Conservation (phyloP, 2,113 vertebrate genomes). For the Pyxicephalus adspersus region DNA sequence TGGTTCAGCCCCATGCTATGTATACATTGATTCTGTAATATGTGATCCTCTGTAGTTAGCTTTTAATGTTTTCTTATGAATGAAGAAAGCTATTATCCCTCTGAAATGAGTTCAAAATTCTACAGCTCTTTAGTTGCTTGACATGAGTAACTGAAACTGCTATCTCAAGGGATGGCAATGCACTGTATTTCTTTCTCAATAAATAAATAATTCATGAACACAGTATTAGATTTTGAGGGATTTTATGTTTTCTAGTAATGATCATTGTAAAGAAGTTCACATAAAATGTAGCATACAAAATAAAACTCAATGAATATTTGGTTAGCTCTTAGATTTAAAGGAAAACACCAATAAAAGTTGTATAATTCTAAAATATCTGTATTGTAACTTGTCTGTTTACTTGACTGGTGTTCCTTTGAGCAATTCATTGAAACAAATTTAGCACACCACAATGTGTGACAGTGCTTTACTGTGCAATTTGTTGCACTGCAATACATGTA, state of each 20-base stretch:
- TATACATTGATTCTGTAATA: background rate
- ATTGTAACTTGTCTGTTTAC: too few relatives aligned
- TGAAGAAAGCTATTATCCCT: conserved; percentile 22
- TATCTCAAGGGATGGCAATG: conserved; percentile 11
- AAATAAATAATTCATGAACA: conserved; percentile 39
- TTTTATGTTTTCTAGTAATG: conserved; percentile 36
- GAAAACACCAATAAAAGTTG: too few relatives aligned
- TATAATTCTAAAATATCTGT: too few relatives aligned
- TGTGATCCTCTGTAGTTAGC: background rate
- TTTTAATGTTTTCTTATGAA: conserved; percentile 21
- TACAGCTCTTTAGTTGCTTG: background rate
- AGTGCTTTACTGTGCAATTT: too few relatives aligned
- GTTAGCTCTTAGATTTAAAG: too few relatives aligned
- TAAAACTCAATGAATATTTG: background rate
- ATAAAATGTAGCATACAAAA: background rate
- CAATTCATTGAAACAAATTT: too few relatives aligned
- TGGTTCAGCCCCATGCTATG: background rate
- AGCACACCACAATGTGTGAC: too few relatives aligned
- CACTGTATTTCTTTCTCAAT: conserved; percentile 24
- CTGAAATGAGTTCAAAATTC: background rate
- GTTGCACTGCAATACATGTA: too few relatives aligned
- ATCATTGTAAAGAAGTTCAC: conserved; percentile 15
- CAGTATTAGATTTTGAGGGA: conserved; percentile 9
- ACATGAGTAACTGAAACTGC: conserved; percentile 30
- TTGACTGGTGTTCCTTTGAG: too few relatives aligned